Percentiles rank a stretch among this genome's conserved stretches.
These are phyloP conservation scores for Plecturocebus donacophilus DNA, from an alignment of 2,113 vertebrate species.

Conservation along the genomic window DNA sequence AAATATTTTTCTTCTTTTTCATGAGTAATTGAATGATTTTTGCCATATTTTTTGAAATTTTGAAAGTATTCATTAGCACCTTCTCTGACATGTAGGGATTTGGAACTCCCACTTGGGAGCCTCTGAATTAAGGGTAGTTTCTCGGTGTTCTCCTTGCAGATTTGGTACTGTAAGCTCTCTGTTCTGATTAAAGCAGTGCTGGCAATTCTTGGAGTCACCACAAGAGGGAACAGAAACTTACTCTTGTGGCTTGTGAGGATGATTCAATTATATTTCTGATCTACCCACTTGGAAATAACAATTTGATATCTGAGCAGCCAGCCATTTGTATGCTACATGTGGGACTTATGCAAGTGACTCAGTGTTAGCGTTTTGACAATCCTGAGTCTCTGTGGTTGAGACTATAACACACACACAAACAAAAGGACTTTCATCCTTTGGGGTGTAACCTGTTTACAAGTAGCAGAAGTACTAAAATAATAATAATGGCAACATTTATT, in stretches of 20 bases:
- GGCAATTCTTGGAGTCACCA: constrained; percentile 60
- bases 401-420: background rate
- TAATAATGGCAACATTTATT: background rate
- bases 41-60: background rate
- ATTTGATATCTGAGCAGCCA: background rate
- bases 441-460: background rate
- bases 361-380: background rate
- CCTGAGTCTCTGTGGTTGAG: background rate
- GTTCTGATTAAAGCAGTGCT: background rate
- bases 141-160: background rate
- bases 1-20: background rate
- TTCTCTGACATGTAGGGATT: background rate
- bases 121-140: background rate
- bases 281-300: background rate
- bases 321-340: background rate
- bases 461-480: background rate
- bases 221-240: constrained; percentile 11
- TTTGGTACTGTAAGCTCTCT: background rate
- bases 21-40: background rate
- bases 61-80: constrained; percentile 2
- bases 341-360: background rate
- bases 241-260: background rate
- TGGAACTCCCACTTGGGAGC: background rate
- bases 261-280: background rate
- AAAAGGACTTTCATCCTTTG: constrained; percentile 32